Base-by-base conservation (phyloP, 2,797 vertebrate species). In the Melanotaenia pygmaea region DNA sequence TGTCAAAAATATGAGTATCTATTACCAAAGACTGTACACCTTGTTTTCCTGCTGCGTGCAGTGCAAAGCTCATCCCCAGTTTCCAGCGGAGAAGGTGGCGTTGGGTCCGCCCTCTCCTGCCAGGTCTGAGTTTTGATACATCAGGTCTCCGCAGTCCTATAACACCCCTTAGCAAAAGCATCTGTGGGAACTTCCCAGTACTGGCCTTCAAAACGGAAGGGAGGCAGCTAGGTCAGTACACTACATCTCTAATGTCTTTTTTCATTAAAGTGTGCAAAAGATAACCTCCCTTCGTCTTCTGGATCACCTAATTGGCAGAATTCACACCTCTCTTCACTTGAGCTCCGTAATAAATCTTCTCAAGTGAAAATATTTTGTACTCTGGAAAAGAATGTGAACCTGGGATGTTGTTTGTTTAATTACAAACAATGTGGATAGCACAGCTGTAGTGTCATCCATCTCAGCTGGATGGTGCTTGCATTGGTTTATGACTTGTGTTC, bases 1-100 rank as follows among this genome's bases (percentile, higher is more conserved):
- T 74, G 76, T 85, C 51, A 85, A 83, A 85, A 61, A 74, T 69
- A 85, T 89, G 65, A 58, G 63, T 86, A 81, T 83, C 70, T 66
- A 70, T 86, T 81, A 88, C 51, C 11, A 28, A 82, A 73, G 70
- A 83, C 24, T 1, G 34, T 3, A 18, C 37, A 67, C 60, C 56
- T 77, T 90, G 83, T 89, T 90, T 90, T 86, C 69, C 72, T 65
- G 77, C 70, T 13, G 59, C 20, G 50, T 53, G 6, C 3, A 3
- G 38, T 62, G 74, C 77, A 71, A 37, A 54, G 43, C 35, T 56
- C 63, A 53, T 70, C 85, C 64, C 67, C 66, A 60, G 58, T 74
- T 70, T 86, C 87, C 81, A 68, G 79, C 11, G 3, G 79, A 61
- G 81, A 83, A 57, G 50, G 12, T 54, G 5, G 47, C 63, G 56